These are phyloP conservation scores for Parnassius apollo DNA, from an alignment of 2,888 invertebrate genomes.

Conservation along the genomic window DNA sequence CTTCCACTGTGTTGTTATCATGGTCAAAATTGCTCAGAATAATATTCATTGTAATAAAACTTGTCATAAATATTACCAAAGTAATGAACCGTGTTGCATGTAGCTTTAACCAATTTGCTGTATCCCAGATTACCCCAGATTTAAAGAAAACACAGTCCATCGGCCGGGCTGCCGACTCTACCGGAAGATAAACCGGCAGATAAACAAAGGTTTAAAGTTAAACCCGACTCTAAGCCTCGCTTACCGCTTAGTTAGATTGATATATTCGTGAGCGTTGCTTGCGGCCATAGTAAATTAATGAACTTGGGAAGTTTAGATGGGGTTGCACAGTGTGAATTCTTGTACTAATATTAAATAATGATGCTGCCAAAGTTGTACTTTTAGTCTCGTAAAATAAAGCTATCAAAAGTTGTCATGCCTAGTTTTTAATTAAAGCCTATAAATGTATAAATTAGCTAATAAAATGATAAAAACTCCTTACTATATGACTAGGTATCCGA, in stretches of 20 bases:
- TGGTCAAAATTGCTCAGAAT: too few species aligned
- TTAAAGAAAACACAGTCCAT: conserved; percentile 36
- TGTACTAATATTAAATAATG: conserved; percentile 14
- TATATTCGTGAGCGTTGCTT: conserved; percentile 25
- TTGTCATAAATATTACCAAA: not conserved
- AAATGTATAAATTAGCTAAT: too few species aligned
- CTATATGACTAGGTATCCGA: too few species aligned
- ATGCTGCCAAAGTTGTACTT: conserved; percentile 5
- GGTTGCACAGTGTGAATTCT: conserved; percentile 1
- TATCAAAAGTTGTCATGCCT: too few species aligned
- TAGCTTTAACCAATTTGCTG: conserved; percentile 30
- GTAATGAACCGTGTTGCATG: conserved; percentile 21
- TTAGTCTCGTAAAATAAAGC: too few species aligned
- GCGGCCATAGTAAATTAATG: conserved; percentile 25
- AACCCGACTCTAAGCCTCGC: conserved; percentile 26
- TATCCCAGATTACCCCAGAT: conserved; percentile 35
- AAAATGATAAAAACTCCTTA: too few species aligned
- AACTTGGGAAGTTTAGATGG: conserved; percentile 21
- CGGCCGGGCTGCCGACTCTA: conserved; percentile 23
- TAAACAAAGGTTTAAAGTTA: conserved; percentile 28
- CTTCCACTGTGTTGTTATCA: too few species aligned
- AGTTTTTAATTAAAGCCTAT: too few species aligned
- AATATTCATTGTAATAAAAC: too few species aligned
- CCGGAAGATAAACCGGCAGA: conserved; percentile 27
- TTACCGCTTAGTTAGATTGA: conserved; percentile 29